phyloP scores from a whole-genome alignment of 2,113 vertebrate genomes.

The Sylvietta virens region DNA sequence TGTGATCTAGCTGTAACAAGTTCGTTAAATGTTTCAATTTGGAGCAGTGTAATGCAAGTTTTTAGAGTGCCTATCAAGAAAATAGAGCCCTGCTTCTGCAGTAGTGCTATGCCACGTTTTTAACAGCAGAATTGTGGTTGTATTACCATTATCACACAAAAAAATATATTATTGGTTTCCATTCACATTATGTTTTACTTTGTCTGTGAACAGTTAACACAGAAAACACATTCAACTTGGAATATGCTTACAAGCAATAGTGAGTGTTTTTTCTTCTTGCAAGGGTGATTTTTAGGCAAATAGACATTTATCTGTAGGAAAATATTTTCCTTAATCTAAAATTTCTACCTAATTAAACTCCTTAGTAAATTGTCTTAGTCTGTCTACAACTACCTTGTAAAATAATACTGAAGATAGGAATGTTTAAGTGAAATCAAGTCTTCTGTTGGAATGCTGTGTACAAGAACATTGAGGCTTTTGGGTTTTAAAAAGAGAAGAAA shows the following conservation, averaged over 20 bases:
- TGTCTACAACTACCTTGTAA: not conserved
- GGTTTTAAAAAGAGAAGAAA: not conserved
- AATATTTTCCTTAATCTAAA: not conserved
- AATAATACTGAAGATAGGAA: not conserved
- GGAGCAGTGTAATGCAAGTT: conserved; percentile 58
- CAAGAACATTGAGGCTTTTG: not conserved
- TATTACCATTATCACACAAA: conserved; percentile 17
- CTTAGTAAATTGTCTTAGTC: not conserved
- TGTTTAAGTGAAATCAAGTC: not conserved
- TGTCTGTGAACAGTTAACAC: not conserved
- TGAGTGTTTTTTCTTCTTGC: not conserved
- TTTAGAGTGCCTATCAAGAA: conserved; percentile 60
- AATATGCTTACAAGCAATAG: not conserved
- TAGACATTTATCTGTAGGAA: not conserved
- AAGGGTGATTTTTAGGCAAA: not conserved
- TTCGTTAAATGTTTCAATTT: conserved; percentile 63
- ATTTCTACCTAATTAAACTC: not conserved
- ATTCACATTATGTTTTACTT: conserved; percentile 11
- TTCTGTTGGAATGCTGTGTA: not conserved
- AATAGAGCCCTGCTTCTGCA: conserved; percentile 5
- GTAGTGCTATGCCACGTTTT: conserved; percentile 12
- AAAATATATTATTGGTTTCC: conserved; percentile 4
- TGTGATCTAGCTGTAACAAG: conserved; percentile 33
- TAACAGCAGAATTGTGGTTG: conserved; percentile 4
- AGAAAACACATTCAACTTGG: not conserved